Percentiles rank a stretch among this genome's conserved stretches.
Evolutionary conservation across 37 sponge, comb jelly and placozoan species (phyloP).

Genomic region (Hormiphora californensis): DNA sequence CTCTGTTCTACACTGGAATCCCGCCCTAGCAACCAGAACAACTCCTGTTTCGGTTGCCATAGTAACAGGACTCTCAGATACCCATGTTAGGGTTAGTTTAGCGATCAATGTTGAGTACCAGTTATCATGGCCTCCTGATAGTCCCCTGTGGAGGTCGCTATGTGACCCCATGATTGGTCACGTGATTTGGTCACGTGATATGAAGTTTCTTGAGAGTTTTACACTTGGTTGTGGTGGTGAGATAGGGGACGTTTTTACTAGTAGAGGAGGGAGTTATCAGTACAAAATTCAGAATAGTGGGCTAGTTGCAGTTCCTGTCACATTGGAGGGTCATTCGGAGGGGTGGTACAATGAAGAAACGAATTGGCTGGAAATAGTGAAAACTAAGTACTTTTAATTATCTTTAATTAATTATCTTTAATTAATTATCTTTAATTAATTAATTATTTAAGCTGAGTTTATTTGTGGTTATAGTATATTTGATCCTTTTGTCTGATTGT

Average conservation of each 20-base stretch:
- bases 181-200: constrained; percentile 4
- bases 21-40: neutral
- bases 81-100: neutral
- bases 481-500: too few species aligned
- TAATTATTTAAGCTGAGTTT: too few species aligned
- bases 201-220: neutral
- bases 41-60: neutral
- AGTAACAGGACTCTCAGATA: constrained; percentile 9
- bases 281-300: neutral
- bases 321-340: neutral
- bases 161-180: neutral
- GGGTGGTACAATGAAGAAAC: too few species aligned
- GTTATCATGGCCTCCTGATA: neutral
- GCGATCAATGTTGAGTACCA: neutral
- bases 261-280: neutral
- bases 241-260: neutral
- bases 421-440: too few species aligned
- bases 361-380: too few species aligned
- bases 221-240: neutral
- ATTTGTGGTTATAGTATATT: too few species aligned
- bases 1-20: neutral
- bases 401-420: too few species aligned
- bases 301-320: neutral
- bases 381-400: too few species aligned
- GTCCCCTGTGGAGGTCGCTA: neutral